Evolutionary conservation across 2,797 vertebrate species (phyloP).

Genomic region (Leuciscus waleckii): DNA sequence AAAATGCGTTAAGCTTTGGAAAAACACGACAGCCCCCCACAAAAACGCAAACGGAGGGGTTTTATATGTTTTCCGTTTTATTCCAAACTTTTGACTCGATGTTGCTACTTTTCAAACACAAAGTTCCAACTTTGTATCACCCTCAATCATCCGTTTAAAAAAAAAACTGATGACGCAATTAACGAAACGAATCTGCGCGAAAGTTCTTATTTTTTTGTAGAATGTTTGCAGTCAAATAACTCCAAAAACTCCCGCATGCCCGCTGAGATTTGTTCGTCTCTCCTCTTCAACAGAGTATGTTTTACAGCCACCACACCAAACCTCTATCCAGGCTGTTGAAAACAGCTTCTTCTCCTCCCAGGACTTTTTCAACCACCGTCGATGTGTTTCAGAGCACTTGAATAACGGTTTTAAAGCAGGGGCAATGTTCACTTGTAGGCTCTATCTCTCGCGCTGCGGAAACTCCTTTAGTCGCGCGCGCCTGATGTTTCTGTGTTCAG

Average conservation of each 20-base stretch:
- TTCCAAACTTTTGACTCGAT: slow-evolving; percentile 37
- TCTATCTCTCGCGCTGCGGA: slow-evolving; percentile 23
- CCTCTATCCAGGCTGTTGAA: slow-evolving; percentile 36
- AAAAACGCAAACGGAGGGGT: slow-evolving; percentile 23
- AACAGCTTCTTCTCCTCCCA: neutral
- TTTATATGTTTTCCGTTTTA: slow-evolving; percentile 21
- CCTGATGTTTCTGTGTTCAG: slow-evolving; percentile 44
- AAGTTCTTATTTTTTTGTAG: slow-evolving; percentile 15
- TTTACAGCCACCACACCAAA: slow-evolving; percentile 21
- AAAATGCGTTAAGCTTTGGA: slow-evolving; percentile 9
- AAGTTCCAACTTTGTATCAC: neutral
- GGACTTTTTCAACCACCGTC: slow-evolving; percentile 1
- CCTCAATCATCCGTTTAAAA: slow-evolving; percentile 22
- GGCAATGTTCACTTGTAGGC: neutral
- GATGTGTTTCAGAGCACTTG: neutral
- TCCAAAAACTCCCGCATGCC: slow-evolving; percentile 61
- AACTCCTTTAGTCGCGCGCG: slow-evolving; percentile 42
- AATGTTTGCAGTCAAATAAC: slow-evolving; percentile 42
- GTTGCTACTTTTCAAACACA: slow-evolving; percentile 36
- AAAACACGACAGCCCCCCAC: slow-evolving; percentile 15
- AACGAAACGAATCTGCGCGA: slow-evolving; percentile 16
- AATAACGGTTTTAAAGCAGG: slow-evolving; percentile 24
- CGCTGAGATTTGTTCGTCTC: slow-evolving; percentile 44
- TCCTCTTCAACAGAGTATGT: slow-evolving; percentile 28
- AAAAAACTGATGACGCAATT: neutral